Evolutionary conservation across 2,888 invertebrate species (phyloP).

Genomic region (Ceraclea dissimilis): DNA sequence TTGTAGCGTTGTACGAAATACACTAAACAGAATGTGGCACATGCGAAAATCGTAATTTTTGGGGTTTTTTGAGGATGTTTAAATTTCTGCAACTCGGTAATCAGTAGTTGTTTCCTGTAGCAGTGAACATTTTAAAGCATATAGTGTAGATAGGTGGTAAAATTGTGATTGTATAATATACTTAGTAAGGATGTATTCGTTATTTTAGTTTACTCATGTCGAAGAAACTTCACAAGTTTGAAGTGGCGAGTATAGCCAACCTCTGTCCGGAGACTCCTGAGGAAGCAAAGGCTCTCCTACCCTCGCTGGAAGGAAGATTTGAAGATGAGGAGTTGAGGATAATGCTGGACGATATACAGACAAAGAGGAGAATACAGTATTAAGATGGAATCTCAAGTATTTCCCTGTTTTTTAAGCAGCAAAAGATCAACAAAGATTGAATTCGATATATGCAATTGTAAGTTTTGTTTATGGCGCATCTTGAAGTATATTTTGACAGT

Average conservation of each 20-base stretch:
- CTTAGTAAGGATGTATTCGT: too few relatives aligned
- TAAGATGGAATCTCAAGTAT: constrained; percentile 38
- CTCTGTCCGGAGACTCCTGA: constrained; percentile 98
- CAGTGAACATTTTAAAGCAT: too few relatives aligned
- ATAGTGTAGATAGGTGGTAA: too few relatives aligned
- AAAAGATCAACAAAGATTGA: neutral
- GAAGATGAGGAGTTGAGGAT: constrained; percentile 97
- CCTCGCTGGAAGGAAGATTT: constrained; percentile 93
- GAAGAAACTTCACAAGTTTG: constrained; percentile 96
- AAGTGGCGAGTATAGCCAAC: constrained; percentile 94
- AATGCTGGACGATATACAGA: constrained; percentile 95
- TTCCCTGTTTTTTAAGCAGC: neutral
- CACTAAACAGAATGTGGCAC: too few relatives aligned
- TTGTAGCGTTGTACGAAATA: too few relatives aligned
- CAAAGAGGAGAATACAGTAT: constrained; percentile 96
- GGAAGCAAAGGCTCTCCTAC: constrained; percentile 96
- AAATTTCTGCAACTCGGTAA: too few relatives aligned
- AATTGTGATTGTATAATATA: too few relatives aligned
- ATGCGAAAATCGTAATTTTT: too few relatives aligned
- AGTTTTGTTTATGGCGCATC: too few relatives aligned
- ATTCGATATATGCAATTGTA: neutral
- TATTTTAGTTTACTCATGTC: constrained; percentile 75
- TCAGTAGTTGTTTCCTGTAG: too few relatives aligned
- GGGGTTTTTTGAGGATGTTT: too few relatives aligned
- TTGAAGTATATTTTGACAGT: too few relatives aligned